These are phyloP conservation scores for Nomada flava DNA, from an alignment of 2,888 invertebrate species.

Conservation along the genomic window DNA sequence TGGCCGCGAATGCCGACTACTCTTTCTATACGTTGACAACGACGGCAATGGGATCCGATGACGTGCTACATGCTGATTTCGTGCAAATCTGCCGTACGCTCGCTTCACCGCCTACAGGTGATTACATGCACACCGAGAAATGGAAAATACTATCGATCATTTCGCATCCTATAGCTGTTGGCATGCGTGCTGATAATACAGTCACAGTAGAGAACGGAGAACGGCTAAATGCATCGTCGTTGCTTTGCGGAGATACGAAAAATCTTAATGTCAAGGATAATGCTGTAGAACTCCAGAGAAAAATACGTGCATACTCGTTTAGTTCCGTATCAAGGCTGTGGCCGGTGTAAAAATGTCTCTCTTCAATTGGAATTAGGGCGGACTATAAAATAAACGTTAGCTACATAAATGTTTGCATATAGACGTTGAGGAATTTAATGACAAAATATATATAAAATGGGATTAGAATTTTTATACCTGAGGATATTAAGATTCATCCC, in stretches of 20 bases:
- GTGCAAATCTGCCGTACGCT: not conserved
- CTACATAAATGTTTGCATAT: not conserved
- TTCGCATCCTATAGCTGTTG: not conserved
- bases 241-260: constrained; percentile 36
- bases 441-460: not conserved
- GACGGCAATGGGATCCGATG: not conserved
- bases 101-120: not conserved
- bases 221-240: constrained; percentile 9
- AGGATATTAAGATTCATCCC: constrained; percentile 10
- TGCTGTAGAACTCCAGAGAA: constrained; percentile 17
- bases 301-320: constrained; percentile 8
- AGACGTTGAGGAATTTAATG: not conserved
- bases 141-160: constrained; percentile 43
- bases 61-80: constrained; percentile 13
- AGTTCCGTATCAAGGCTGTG: not conserved
- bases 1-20: constrained; percentile 28
- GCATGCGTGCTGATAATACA: not conserved
- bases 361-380: not conserved
- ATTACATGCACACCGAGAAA: constrained; percentile 12
- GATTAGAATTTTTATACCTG: not conserved
- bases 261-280: constrained; percentile 46
- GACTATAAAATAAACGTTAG: not conserved
- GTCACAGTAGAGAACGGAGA: not conserved
- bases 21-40: not conserved
- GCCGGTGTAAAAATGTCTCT: not conserved